These are phyloP conservation scores for Sardinella longiceps DNA, from an alignment of 2,797 vertebrate genomes.

Conservation along the genomic window DNA sequence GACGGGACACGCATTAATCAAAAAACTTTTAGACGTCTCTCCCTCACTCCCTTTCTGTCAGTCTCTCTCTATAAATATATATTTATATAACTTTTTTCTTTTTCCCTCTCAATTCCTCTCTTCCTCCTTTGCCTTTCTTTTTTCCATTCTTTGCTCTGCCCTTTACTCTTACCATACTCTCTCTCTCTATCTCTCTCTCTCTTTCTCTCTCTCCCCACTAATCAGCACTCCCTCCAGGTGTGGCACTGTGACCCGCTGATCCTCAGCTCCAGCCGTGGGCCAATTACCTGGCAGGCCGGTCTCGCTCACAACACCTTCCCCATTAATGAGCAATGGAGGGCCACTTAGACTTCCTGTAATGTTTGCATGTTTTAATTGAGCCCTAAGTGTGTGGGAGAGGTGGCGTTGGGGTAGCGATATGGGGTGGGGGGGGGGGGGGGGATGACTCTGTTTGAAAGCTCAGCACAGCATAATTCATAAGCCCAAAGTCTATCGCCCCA, in stretches of 20 bases:
- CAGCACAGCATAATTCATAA: constrained; percentile 4
- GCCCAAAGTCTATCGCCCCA: neutral
- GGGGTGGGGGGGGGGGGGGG: neutral
- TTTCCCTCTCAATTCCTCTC: neutral
- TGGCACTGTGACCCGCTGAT: constrained; percentile 32
- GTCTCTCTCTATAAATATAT: neutral
- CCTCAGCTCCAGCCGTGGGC: constrained; percentile 23
- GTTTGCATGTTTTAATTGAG: constrained; percentile 4
- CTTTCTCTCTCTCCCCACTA: neutral
- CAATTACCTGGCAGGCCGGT: constrained; percentile 46
- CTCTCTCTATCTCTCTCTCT: neutral
- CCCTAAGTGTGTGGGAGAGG: neutral
- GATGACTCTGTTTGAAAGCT: neutral
- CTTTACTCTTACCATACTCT: neutral
- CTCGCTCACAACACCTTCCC: constrained; percentile 49
- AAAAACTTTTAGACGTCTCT: neutral
- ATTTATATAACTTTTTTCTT: neutral
- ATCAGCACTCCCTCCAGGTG: constrained; percentile 33
- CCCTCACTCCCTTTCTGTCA: neutral
- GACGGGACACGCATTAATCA: constrained; percentile 2
- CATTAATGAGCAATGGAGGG: constrained; percentile 23
- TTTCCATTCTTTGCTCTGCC: neutral
- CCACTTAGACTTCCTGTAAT: neutral
- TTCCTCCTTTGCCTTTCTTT: neutral
- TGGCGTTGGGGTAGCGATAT: neutral